Base-by-base conservation (phyloP, 2,888 invertebrate species). In the Brenthis ino region DNA sequence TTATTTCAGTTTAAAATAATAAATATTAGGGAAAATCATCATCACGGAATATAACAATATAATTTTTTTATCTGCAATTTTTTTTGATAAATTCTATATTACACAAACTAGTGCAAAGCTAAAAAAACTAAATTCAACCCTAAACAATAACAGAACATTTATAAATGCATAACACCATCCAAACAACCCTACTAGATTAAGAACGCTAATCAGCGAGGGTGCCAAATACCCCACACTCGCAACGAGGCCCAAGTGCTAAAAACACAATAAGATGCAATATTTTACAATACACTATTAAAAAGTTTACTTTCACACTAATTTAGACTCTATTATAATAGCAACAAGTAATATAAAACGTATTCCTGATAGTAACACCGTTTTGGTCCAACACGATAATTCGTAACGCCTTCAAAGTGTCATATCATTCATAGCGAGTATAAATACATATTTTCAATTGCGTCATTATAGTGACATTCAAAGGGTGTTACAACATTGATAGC, bases 401-500 rank as follows among this genome's bases (percentile, higher is more conserved):
- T 77, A 89, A 92, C 91, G 92, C 92, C 92, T 92, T 89, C 87
- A 85, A 87, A 86, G 84, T 92, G 92, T 92, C 92, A 92, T 91
- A 93, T 93, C 91, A 89, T 84, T 92, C 90, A 92, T 89, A 83
- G 80, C 79, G 82, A 66, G 87, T 86, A 91, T 86, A 85, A 90
- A 89, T 90, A 90, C 87, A 90, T 89, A 91, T 91, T 91, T 90
- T 88, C 85, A 85, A 84, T 85, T 84, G 85, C 82, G 78, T 81
- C 82, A 86, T 87, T 85, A 85, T 82, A 78, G 60, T 77, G 73
- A 75, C 75, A 80, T 74, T 43, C 70, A 77, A 79, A 84, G 84
- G 90, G 89, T 84, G 79, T 73, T 78, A 80, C 83, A 76, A 65
- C 73, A 77, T 81, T 83, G 77, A 83, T 78, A 77, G 76, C 75